These are phyloP conservation scores for Epinephelus awoara DNA, from an alignment of 2,797 vertebrate genomes.

Conservation along the genomic window DNA sequence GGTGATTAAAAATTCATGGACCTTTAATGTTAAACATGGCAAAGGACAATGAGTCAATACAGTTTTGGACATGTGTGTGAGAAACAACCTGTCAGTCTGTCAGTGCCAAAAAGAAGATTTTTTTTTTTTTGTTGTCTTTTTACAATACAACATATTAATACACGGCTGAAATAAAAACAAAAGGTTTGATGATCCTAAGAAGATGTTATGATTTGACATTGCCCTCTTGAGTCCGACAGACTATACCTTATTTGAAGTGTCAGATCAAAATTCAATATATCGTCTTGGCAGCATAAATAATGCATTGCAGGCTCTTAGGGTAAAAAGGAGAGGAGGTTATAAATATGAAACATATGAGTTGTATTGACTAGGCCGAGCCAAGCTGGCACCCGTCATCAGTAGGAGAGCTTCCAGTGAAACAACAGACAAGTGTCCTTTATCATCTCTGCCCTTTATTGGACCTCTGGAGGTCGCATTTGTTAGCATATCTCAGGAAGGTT, in stretches of 20 bases:
- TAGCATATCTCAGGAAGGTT: background rate
- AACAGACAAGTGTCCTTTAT: constrained; percentile 72
- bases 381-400: constrained; percentile 74
- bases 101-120: background rate
- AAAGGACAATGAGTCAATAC: constrained; percentile 58
- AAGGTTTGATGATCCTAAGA: constrained; percentile 7
- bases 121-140: background rate
- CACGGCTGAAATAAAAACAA: background rate
- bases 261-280: constrained; percentile 76
- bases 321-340: constrained; percentile 79
- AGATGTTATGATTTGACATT: constrained; percentile 22
- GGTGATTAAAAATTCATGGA: constrained; percentile 81
- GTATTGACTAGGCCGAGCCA: constrained; percentile 78
- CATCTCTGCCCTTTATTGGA: constrained; percentile 43
- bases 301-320: constrained; percentile 76
- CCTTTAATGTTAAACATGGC: constrained; percentile 82
- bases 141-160: background rate
- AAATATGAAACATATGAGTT: constrained; percentile 80
- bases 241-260: constrained; percentile 68
- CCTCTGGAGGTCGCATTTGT: constrained; percentile 35
- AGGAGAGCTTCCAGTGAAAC: constrained; percentile 63
- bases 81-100: background rate
- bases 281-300: constrained; percentile 81
- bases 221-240: constrained; percentile 41
- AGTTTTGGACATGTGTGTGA: constrained; percentile 14